phyloP scores from a whole-genome alignment of 2,797 vertebrate genomes.

The Sebastolobus altivelis region DNA sequence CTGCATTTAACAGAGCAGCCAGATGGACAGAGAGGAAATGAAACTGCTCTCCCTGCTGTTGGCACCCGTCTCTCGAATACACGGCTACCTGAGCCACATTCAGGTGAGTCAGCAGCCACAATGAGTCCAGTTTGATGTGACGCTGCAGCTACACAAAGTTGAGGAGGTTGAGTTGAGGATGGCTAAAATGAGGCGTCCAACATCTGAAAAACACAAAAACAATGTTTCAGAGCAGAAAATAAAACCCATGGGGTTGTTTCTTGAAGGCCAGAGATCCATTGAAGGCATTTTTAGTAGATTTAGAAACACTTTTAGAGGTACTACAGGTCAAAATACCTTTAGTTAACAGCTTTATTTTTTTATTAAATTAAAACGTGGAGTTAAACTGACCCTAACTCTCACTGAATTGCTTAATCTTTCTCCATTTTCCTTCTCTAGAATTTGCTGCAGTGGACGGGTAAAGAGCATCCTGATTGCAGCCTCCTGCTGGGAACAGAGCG shows the following conservation, averaged over 20 bases:
- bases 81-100: constrained; percentile 84
- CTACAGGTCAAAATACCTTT: background rate
- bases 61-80: constrained; percentile 82
- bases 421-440: constrained; percentile 56
- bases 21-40: constrained; percentile 78
- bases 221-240: background rate
- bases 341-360: background rate
- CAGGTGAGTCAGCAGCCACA: constrained; percentile 75
- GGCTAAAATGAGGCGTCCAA: background rate
- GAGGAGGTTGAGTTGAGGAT: background rate
- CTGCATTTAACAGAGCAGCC: constrained; percentile 49
- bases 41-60: constrained; percentile 81
- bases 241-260: background rate
- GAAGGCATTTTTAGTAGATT: background rate
- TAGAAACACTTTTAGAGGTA: background rate
- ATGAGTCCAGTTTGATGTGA: background rate
- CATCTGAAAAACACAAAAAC: background rate
- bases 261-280: background rate
- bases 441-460: constrained; percentile 82
- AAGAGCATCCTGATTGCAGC: constrained; percentile 83
- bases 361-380: background rate
- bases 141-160: background rate
- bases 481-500: constrained; percentile 81
- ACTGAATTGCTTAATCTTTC: background rate
- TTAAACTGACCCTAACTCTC: rapidly evolving